Evolutionary conservation across 2,888 invertebrate species (phyloP).

Genomic region (Mythimna pallens): DNA sequence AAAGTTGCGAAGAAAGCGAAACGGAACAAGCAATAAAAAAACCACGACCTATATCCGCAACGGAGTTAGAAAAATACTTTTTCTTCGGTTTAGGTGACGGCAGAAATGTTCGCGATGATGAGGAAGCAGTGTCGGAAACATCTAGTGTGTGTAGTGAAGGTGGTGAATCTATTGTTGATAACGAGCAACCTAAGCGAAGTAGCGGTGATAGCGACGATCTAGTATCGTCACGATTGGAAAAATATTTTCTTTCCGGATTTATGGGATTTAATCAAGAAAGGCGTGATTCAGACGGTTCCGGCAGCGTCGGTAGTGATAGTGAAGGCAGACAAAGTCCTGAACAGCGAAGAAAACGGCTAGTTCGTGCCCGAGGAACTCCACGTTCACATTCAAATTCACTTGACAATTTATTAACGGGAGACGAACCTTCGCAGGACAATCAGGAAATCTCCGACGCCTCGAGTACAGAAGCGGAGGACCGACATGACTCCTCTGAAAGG

Average conservation of each 20-base stretch:
- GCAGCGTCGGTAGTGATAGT: constrained; percentile 97
- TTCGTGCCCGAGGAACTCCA: constrained; percentile 95
- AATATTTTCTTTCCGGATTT: constrained; percentile 96
- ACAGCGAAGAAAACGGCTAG: constrained; percentile 95
- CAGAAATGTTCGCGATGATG: constrained; percentile 89
- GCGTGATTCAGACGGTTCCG: constrained; percentile 95
- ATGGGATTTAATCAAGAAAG: constrained; percentile 95
- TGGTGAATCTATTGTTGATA: constrained; percentile 93
- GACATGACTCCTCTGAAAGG: constrained; percentile 92
- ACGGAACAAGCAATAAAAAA: constrained; percentile 92
- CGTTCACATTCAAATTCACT: constrained; percentile 95
- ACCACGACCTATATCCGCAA: constrained; percentile 93
- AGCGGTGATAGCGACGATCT: constrained; percentile 93
- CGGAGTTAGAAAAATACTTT: constrained; percentile 97
- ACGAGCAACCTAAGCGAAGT: constrained; percentile 89
- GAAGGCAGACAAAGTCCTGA: constrained; percentile 97
- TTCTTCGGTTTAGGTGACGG: constrained; percentile 96
- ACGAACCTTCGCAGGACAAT: constrained; percentile 88
- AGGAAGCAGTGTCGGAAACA: constrained; percentile 94
- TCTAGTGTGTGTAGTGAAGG: constrained; percentile 96
- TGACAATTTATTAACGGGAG: constrained; percentile 94
- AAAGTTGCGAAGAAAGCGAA: constrained; percentile 98
- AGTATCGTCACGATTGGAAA: constrained; percentile 96
- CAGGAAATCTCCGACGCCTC: constrained; percentile 93
- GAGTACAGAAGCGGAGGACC: constrained; percentile 94